Base-by-base conservation (phyloP, 2,113 vertebrate genomes). In the Festucalex cinctus region DNA sequence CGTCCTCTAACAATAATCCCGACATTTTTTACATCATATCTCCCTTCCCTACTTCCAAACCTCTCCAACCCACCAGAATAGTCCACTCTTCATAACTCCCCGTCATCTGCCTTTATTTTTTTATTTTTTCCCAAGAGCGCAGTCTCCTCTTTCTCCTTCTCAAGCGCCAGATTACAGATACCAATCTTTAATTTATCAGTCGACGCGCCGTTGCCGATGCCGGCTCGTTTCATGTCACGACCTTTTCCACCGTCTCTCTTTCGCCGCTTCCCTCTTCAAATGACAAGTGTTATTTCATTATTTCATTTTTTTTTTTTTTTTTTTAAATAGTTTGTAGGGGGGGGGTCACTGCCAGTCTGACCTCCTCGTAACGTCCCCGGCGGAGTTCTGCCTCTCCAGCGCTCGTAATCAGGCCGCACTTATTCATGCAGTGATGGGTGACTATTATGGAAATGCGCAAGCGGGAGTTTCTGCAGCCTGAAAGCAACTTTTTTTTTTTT, bases 101-200 rank as follows among this genome's bases (percentile, higher is more conserved):
- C 44, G 54, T 71, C 26, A 46, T 28, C 36, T 64, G 64, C 71
- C 41, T 69, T 57, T 17, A 28, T 32, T 57, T 17, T 6, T 46
- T 66, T 12, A 7, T 12, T 70, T 71, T 51, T 76, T n/a, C n/a
- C 75, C 51, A 57, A 26, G 48, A 76, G 56, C 49, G 0, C 72
- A 22, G 70, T 48, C 74, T 66, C 56, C 44, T 72, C 67, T 78
- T 69, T 74, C 67, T 80, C 62, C 76, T 69, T 82, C 66, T 74
- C 68, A 73, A 32, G 69, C 36, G 78, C 72, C 39, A 71, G 85
- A 83, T 78, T 67, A 74, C 74, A 71, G 88, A 89, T 89, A 87
- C 76, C 80, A 80, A 88, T 88, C 83, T 89, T 89, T 85, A 89
- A 87, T 90, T 88, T 88, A 89, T 89, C 86, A 78, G 79, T 82